Conservation (phyloP, 2,888 invertebrate genomes). For the Osmoderma eremita region DNA sequence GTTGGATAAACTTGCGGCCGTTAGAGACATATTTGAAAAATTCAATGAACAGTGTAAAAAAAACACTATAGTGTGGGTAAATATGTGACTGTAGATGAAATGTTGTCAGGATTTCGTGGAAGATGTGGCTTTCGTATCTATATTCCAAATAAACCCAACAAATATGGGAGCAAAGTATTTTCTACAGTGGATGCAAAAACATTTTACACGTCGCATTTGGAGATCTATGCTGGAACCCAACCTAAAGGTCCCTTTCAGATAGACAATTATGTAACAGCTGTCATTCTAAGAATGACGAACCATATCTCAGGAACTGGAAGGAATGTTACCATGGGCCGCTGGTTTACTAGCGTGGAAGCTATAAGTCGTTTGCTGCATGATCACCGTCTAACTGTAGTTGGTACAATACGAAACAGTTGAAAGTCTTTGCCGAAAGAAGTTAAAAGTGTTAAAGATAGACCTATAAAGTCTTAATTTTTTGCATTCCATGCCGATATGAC, state of each 20-base stretch:
- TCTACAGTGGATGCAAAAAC: not conserved
- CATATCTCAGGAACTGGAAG: not conserved
- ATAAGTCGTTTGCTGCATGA: slow-evolving; percentile 1
- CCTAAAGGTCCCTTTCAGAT: not conserved
- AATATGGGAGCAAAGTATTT: not conserved
- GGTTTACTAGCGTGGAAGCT: not conserved
- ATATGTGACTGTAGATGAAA: not conserved
- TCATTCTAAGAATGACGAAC: not conserved
- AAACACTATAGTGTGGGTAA: not conserved
- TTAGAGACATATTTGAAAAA: not conserved
- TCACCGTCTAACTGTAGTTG: not conserved
- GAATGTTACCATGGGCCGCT: not conserved
- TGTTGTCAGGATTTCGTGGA: not conserved
- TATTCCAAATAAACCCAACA: not conserved
- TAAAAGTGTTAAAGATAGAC: no score
- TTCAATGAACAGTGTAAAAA: not conserved
- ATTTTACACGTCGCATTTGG: not conserved
- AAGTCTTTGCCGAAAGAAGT: not conserved
- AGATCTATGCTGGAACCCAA: not conserved
- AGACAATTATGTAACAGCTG: not conserved
- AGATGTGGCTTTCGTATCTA: not conserved
- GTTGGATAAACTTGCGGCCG: not conserved
- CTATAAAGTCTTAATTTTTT: not conserved
- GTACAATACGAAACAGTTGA: not conserved
- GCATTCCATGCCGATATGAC: not conserved